phyloP scores from a whole-genome alignment of 2,113 vertebrate genomes.

The Corydoras sp. region DNA sequence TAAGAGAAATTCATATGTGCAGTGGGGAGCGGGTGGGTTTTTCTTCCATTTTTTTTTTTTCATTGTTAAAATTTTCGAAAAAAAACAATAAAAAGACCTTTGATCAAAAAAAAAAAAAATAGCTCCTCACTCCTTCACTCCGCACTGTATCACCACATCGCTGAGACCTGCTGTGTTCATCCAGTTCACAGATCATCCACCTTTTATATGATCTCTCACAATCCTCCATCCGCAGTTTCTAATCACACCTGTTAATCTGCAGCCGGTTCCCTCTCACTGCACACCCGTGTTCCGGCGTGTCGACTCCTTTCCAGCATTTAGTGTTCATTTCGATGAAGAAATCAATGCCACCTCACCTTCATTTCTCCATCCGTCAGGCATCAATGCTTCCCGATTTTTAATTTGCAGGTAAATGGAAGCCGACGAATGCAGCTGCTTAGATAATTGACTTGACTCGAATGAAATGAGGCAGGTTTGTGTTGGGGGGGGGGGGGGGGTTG shows the following conservation, averaged over 20 bases:
- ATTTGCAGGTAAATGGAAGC: constrained; percentile 67
- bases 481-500: no score
- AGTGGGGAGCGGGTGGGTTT: no score
- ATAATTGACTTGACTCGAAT: constrained; percentile 67
- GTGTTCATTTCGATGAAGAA: constrained; percentile 47
- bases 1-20: no score
- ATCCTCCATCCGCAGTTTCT: background rate
- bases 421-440: constrained; percentile 57
- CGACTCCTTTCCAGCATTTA: constrained; percentile 60
- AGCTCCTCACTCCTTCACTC: background rate
- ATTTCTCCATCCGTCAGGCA: constrained; percentile 49
- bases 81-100: no score
- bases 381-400: constrained; percentile 60
- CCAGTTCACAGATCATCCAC: background rate
- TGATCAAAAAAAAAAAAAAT: no score
- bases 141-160: background rate
- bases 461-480: constrained; percentile 56
- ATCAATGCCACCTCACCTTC: constrained; percentile 51
- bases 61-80: no score
- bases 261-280: no score
- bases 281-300: constrained; percentile 64
- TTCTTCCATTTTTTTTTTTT: no score
- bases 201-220: background rate
- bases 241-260: background rate
- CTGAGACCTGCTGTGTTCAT: background rate